Percentiles rank a stretch among this genome's conserved stretches.
Conservation (phyloP, 2,797 vertebrate genomes). For the Protosalanx chinensis region DNA sequence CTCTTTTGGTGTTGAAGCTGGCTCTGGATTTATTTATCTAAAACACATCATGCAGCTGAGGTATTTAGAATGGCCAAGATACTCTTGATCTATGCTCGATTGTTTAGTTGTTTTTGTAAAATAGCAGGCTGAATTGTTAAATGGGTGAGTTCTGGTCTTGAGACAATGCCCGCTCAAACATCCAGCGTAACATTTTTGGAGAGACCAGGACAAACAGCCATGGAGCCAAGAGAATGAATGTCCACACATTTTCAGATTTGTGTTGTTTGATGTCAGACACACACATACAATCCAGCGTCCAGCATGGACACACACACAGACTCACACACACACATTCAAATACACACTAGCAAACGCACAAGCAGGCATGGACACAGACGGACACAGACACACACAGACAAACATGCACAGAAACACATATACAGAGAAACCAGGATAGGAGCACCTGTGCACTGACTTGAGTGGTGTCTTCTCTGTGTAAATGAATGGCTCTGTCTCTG, state of each 20-base stretch:
- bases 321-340: not conserved
- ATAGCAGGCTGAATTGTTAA: not conserved
- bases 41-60: not conserved
- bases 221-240: not conserved
- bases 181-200: not conserved
- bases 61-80: not conserved
- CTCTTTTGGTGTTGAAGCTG: not conserved
- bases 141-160: not conserved
- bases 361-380: not conserved
- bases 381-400: not conserved
- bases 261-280: not conserved
- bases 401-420: not conserved
- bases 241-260: not conserved
- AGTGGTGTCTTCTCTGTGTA: constrained; percentile 17
- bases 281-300: not conserved
- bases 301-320: not conserved
- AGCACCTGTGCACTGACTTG: constrained; percentile 1
- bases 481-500: not conserved
- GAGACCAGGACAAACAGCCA: constrained; percentile 5
- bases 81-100: not conserved
- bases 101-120: not conserved
- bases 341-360: not conserved
- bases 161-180: not conserved
- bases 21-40: not conserved
- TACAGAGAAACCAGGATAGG: not conserved